Evolutionary conservation across 2,888 invertebrate genomes (phyloP), one percentile per base, ranked within the genome.

Genomic region (Aricia artaxerxes): DNA sequence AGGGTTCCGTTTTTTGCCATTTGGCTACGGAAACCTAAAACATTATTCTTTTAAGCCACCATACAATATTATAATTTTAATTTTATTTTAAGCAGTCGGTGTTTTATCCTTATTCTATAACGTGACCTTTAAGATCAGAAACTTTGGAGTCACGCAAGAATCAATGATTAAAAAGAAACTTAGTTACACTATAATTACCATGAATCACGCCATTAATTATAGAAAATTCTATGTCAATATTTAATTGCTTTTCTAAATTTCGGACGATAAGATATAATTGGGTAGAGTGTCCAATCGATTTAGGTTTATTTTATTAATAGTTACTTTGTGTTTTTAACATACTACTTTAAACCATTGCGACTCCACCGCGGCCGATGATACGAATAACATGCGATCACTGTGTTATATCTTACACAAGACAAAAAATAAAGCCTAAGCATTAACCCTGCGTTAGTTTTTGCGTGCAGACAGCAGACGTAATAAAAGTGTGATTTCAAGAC

Each of bases 111-210:
- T 69, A 38, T 69, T 69, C 13, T 69, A 69, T 38, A 35, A 69
- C 69, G 69, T 69, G 69, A 38, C 73, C 31, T 75, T 75, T 13
- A 44, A 13, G 75, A 75, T 75, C 75, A 75, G 24, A 53, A 75
- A 75, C 75, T 75, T 49, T 53, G 49, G 31, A 49, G 40, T 73
- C 75, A 75, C 75, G 75, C 75, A 49, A 49, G 44, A 75, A 11
- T 44, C 75, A 31, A 49, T 44, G 73, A 24, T 44, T 44, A 73
- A 77, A 77, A 77, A 77, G 60, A 35, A 38, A 77, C 35, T 57
- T 6, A 38, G 35, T 49, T 61, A 61, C 31, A 31, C 57, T 49
- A 24, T 16, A 77, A 77, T 77, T 77, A 61, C 61, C 16, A 35
- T 35, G 38, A 38, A 77, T 77, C 77, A 77, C 38, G 61, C 60